Evolutionary conservation across 1,140 invertebrate species (phyloP).

Genomic region (Ceratina calcarata): DNA sequence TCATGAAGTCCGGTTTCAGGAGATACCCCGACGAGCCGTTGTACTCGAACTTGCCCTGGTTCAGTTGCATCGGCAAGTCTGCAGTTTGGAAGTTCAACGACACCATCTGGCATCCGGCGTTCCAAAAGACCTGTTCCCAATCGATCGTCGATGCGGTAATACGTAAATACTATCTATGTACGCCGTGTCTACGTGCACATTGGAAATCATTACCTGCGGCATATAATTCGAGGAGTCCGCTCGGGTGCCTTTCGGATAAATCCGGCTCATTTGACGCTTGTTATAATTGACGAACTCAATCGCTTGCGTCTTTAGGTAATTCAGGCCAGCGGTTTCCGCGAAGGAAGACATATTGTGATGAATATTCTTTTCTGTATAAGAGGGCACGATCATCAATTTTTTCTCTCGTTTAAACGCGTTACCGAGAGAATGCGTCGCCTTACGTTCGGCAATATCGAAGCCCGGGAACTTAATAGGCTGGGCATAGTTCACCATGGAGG

Average conservation of each 20-base stretch:
- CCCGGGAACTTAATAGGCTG: constrained; percentile 99
- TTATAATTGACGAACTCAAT: constrained; percentile 99
- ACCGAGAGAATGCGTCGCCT: constrained; percentile 50
- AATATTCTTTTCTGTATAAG: constrained; percentile 92
- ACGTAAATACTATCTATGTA: background rate
- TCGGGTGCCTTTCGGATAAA: constrained; percentile 98
- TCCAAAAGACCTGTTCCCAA: constrained; percentile 90
- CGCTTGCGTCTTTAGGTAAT: constrained; percentile 96
- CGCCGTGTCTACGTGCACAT: no score
- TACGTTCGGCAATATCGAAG: constrained; percentile 98
- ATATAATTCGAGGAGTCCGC: constrained; percentile 99
- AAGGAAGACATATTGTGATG: constrained; percentile 99
- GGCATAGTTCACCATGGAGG: constrained; percentile 99
- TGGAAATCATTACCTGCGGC: constrained; percentile 90
- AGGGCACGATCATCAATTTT: background rate
- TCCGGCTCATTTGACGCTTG: constrained; percentile 98
- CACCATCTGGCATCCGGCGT: constrained; percentile 97
- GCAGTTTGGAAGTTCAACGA: constrained; percentile 99
- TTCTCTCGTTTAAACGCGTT: background rate
- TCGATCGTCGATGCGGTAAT: constrained; percentile 42
- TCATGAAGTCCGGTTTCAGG: constrained; percentile 99
- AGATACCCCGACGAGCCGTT: constrained; percentile 98
- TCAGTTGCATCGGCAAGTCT: constrained; percentile 99
- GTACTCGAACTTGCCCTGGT: constrained; percentile 99
- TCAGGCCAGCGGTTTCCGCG: constrained; percentile 96